Percentiles rank a stretch among this genome's conserved stretches.
Evolutionary conservation across 2,888 invertebrate genomes (phyloP).

Genomic region (Brenthis daphne): DNA sequence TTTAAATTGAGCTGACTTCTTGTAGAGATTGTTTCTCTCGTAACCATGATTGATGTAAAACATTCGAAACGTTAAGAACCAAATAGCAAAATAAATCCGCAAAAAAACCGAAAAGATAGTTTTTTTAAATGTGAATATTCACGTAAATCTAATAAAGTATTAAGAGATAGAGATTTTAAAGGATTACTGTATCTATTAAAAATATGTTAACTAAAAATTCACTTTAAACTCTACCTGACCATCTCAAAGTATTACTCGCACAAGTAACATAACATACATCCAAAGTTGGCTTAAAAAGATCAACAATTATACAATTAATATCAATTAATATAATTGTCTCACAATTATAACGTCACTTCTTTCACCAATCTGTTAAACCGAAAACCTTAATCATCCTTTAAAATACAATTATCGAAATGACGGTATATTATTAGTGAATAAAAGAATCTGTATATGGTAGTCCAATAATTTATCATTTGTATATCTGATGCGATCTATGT

Average conservation of each 20-base stretch:
- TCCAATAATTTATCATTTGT: conserved; percentile 46
- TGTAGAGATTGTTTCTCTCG: too few relatives aligned
- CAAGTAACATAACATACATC: background rate
- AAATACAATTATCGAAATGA: conserved; percentile 55
- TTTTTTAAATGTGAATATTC: too few relatives aligned
- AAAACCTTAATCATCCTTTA: conserved; percentile 33
- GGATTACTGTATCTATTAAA: too few relatives aligned
- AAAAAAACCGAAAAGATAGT: too few relatives aligned
- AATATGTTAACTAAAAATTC: too few relatives aligned
- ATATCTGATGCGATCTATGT: conserved; percentile 46
- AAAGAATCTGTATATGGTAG: conserved; percentile 38
- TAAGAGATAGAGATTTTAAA: too few relatives aligned
- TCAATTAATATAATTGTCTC: conserved; percentile 15
- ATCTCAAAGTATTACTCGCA: background rate
- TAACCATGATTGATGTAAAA: too few relatives aligned
- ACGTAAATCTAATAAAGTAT: too few relatives aligned
- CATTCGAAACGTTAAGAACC: too few relatives aligned
- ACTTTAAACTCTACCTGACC: background rate
- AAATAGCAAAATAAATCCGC: too few relatives aligned
- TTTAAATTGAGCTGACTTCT: too few relatives aligned
- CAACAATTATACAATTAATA: conserved; percentile 21
- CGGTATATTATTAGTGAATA: conserved; percentile 39
- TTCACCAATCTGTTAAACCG: conserved; percentile 10
- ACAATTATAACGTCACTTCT: conserved; percentile 1
- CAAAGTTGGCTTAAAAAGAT: background rate